Evolutionary conservation across 2,888 invertebrate genomes (phyloP).

Genomic region (Oscheius sp.): DNA sequence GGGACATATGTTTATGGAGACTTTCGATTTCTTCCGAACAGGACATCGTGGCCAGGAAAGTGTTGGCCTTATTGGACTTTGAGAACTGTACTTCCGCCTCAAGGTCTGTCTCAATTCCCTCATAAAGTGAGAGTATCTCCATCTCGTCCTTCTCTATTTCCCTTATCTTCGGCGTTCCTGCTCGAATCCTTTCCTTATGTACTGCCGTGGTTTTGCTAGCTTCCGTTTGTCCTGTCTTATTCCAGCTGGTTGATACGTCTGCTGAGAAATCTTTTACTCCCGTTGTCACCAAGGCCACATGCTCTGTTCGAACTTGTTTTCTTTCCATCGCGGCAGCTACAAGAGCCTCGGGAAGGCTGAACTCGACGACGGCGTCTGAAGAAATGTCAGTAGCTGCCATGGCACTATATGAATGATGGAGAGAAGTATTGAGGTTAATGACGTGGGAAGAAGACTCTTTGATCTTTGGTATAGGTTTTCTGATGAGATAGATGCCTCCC

Average conservation of each 20-base stretch:
- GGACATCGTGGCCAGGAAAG: constrained; percentile 51
- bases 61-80: constrained; percentile 35
- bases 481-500: constrained; percentile 48
- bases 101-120: constrained; percentile 60
- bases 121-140: constrained; percentile 59
- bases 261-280: constrained; percentile 31
- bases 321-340: constrained; percentile 29
- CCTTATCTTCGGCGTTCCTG: constrained; percentile 35
- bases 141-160: constrained; percentile 53
- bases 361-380: constrained; percentile 43
- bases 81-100: constrained; percentile 54
- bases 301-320: constrained; percentile 35
- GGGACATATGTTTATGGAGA: constrained; percentile 38
- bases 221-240: constrained; percentile 33
- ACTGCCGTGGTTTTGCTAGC: constrained; percentile 20
- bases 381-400: constrained; percentile 43
- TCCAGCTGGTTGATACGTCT: constrained; percentile 36
- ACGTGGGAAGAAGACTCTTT: constrained; percentile 51
- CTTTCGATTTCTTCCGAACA: constrained; percentile 52
- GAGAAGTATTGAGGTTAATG: constrained; percentile 46
- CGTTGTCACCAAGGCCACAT: constrained; percentile 33
- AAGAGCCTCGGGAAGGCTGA: constrained; percentile 36
- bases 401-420: constrained; percentile 47
- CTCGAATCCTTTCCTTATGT: constrained; percentile 8
- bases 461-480: constrained; percentile 42